Evolutionary conservation across 2,888 invertebrate species (phyloP).

Genomic region (Volucella bombylans): DNA sequence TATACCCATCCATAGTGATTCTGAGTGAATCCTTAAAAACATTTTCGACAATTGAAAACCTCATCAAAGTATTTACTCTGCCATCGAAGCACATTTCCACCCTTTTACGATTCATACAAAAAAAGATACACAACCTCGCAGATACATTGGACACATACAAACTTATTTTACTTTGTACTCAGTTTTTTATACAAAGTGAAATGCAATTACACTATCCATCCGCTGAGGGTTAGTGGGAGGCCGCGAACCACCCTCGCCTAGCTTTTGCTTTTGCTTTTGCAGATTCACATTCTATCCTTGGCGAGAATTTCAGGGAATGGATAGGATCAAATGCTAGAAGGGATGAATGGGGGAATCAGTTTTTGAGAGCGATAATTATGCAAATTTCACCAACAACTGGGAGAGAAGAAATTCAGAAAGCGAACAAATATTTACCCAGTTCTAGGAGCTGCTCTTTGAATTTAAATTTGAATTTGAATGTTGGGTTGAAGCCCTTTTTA

Average conservation of each 20-base stretch:
- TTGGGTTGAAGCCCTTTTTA: conserved; percentile 47
- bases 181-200: conserved; percentile 31
- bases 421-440: conserved; percentile 54
- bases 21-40: too few relatives aligned
- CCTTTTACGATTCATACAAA: conserved; percentile 18
- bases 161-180: conserved; percentile 24
- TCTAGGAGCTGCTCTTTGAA: conserved; percentile 21
- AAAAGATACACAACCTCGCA: too few relatives aligned
- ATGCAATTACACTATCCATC: conserved; percentile 47
- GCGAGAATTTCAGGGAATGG: too few relatives aligned
- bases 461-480: conserved; percentile 33
- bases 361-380: conserved; percentile 52
- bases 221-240: conserved; percentile 6
- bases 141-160: too few relatives aligned
- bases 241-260: conserved; percentile 22
- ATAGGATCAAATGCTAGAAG: not conserved
- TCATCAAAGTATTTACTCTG: conserved; percentile 39
- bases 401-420: conserved; percentile 60
- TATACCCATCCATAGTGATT: too few relatives aligned
- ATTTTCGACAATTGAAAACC: conserved; percentile 6
- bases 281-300: too few relatives aligned
- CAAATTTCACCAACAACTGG: conserved; percentile 52
- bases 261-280: not conserved
- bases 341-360: conserved; percentile 17
- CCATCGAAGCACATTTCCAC: conserved; percentile 47